Conservation (phyloP, 2,113 vertebrate species). For the Strigops habroptila region DNA sequence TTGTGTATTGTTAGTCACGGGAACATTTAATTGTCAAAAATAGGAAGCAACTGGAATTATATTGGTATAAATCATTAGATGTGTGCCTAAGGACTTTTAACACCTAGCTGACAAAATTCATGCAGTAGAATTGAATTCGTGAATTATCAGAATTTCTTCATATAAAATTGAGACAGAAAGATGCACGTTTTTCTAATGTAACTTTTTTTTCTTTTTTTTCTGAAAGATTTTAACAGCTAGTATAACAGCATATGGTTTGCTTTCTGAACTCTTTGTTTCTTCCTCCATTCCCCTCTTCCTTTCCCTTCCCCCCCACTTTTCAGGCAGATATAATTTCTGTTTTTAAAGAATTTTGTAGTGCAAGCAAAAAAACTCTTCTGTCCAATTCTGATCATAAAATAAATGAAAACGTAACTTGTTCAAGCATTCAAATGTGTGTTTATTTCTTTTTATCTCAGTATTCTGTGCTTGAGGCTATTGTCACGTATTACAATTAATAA, state of each 20-base stretch:
- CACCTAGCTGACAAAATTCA: background rate
- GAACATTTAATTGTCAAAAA: background rate
- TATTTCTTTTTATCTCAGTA: background rate
- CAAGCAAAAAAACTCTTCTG: background rate
- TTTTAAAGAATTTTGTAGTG: background rate
- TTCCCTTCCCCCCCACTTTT: background rate
- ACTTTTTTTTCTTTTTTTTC: background rate
- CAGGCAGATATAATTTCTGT: background rate
- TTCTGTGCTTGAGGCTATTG: background rate
- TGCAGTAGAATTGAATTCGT: background rate
- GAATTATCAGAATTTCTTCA: background rate
- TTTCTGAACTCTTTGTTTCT: background rate
- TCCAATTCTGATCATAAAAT: background rate
- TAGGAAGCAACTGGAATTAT: background rate
- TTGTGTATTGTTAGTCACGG: background rate
- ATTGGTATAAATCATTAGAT: background rate
- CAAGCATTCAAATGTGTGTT: background rate
- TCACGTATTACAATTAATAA: slow-evolving; percentile 18
- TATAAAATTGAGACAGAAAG: background rate
- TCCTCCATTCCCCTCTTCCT: background rate
- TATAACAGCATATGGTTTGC: background rate
- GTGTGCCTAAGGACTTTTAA: background rate
- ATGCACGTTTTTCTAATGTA: background rate
- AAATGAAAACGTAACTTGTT: background rate
- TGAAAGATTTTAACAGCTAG: background rate